Percentiles rank a stretch among this genome's conserved stretches.
phyloP scores from a whole-genome alignment of 2,888 invertebrate genomes.

The Didymodactylos carnosus region DNA sequence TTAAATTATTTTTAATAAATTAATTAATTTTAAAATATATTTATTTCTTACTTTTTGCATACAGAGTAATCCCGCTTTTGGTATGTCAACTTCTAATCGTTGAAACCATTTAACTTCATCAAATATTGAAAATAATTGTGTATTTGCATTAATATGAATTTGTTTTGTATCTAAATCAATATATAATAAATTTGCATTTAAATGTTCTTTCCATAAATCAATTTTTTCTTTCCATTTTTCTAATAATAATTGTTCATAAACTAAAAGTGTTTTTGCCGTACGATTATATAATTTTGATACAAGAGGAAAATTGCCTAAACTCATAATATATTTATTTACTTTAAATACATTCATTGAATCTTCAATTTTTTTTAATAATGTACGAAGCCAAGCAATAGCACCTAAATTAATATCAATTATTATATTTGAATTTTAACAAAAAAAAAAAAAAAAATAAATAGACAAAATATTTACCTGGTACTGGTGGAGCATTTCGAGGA shows the following conservation, averaged over 20 bases:
- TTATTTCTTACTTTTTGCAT: neutral
- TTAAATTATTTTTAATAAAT: neutral
- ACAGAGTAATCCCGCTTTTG: slow-evolving; percentile 23
- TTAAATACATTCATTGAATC: slow-evolving; percentile 27
- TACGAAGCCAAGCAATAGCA: slow-evolving; percentile 32
- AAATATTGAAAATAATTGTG: slow-evolving; percentile 25
- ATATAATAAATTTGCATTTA: slow-evolving; percentile 26
- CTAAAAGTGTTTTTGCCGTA: slow-evolving; percentile 29
- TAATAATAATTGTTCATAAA: slow-evolving; percentile 32
- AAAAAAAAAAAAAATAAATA: neutral
- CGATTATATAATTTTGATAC: slow-evolving; percentile 19
- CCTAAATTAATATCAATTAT: slow-evolving; percentile 19
- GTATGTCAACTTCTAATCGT: slow-evolving; percentile 28
- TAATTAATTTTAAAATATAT: too few species aligned
- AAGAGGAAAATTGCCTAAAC: neutral
- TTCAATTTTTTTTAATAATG: slow-evolving; percentile 29
- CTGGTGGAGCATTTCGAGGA: slow-evolving; percentile 30
- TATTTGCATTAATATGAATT: neutral
- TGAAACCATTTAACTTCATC: slow-evolving; percentile 33
- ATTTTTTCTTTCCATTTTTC: slow-evolving; percentile 29
- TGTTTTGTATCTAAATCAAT: neutral
- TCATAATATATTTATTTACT: slow-evolving; percentile 6
- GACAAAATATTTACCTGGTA: slow-evolving; percentile 1
- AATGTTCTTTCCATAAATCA: slow-evolving; percentile 26
- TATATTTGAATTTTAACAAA: too few species aligned